Percentiles rank a stretch among this genome's conserved stretches.
Evolutionary conservation across 2,113 vertebrate species (phyloP).

Genomic region (Gavialis gangeticus): DNA sequence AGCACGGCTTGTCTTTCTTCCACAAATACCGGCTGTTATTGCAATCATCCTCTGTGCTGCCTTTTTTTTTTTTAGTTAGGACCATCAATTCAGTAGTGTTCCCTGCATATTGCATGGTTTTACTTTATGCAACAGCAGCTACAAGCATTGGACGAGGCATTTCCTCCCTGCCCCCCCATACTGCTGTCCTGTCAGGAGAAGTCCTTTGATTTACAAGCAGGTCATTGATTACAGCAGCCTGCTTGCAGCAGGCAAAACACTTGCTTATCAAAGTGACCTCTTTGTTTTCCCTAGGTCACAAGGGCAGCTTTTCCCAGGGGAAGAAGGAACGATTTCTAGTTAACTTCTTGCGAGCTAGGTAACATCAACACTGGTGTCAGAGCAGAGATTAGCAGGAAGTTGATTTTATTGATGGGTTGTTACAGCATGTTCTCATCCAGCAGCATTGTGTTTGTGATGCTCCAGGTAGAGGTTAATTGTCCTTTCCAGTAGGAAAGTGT

Average conservation of each 20-base stretch:
- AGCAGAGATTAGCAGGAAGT: not conserved
- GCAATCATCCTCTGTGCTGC: not conserved
- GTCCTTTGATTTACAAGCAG: not conserved
- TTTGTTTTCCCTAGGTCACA: conserved; percentile 19
- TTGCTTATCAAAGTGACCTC: conserved; percentile 18
- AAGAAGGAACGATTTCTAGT: not conserved
- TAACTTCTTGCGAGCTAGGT: conserved; percentile 1
- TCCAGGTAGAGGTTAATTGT: not conserved
- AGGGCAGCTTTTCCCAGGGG: conserved; percentile 2
- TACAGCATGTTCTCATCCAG: not conserved
- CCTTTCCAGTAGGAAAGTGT: not conserved
- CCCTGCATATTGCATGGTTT: not conserved
- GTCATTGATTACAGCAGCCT: not conserved
- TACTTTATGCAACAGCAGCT: not conserved
- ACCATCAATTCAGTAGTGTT: not conserved
- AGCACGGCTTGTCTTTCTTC: not conserved
- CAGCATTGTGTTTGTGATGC: not conserved
- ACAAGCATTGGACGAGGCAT: not conserved
- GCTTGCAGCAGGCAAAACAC: not conserved
- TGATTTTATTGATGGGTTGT: not conserved
- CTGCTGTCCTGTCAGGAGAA: not conserved
- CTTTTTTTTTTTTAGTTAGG: not conserved
- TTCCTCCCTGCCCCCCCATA: not conserved
- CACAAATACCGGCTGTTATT: not conserved
- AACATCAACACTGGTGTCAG: not conserved